Evolutionary conservation across 2,797 vertebrate species (phyloP).

Genomic region (Rhinichthys osculus): DNA sequence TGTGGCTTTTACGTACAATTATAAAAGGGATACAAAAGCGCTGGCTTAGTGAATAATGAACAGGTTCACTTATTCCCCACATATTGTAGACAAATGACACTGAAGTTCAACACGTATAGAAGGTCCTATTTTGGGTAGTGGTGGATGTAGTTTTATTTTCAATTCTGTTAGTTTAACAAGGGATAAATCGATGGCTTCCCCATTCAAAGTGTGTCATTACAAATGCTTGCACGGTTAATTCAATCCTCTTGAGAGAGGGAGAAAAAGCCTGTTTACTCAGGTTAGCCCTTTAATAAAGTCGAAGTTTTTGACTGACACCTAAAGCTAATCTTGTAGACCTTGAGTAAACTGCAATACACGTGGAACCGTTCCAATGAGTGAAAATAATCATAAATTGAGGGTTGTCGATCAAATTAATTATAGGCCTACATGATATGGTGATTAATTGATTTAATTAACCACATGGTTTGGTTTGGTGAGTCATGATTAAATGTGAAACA

Average conservation of each 20-base stretch:
- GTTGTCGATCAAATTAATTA: background rate
- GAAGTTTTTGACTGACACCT: constrained; percentile 60
- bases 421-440: background rate
- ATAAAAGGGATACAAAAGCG: background rate
- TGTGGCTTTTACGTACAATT: constrained; percentile 8
- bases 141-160: constrained; percentile 62
- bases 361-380: background rate
- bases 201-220: constrained; percentile 60
- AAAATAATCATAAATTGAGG: background rate
- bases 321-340: constrained; percentile 48
- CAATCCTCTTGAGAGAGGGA: background rate
- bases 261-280: constrained; percentile 57
- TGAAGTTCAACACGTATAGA: background rate
- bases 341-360: background rate
- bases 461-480: background rate
- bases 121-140: constrained; percentile 57
- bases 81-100: background rate
- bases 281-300: constrained; percentile 68
- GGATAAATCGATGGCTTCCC: constrained; percentile 52
- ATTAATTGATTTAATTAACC: background rate
- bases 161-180: constrained; percentile 59
- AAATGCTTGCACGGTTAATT: constrained; percentile 15
- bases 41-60: constrained; percentile 10
- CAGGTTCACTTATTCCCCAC: constrained; percentile 1
- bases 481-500: background rate